phyloP scores from a whole-genome alignment of 2,797 vertebrate genomes.

The Xiphorhynchus erythropygius region DNA sequence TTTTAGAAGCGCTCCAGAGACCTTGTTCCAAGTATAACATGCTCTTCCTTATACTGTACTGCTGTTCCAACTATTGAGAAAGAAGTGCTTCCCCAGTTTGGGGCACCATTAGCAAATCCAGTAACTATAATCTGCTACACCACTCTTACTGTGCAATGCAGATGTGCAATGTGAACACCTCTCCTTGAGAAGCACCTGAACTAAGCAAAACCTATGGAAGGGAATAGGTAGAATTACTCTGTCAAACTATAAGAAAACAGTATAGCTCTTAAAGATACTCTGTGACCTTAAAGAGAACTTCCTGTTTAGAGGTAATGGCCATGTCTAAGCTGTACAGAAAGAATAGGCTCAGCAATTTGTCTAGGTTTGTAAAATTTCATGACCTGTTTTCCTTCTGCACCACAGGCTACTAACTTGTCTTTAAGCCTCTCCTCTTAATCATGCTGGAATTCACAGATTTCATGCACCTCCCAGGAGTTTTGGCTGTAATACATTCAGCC shows the following conservation, averaged over 20 bases:
- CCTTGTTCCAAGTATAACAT: rapidly evolving
- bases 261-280: not conserved
- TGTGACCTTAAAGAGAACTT: not conserved
- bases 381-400: not conserved
- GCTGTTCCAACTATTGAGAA: not conserved
- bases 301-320: not conserved
- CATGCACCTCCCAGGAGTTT: not conserved
- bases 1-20: not conserved
- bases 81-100: not conserved
- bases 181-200: not conserved
- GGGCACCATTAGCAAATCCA: not conserved
- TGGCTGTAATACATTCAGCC: not conserved
- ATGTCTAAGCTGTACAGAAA: not conserved
- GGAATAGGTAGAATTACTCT: not conserved
- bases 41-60: not conserved
- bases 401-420: not conserved
- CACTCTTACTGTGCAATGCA: rapidly evolving
- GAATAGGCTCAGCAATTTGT: not conserved
- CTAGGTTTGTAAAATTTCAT: not conserved
- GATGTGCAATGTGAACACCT: not conserved
- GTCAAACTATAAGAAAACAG: not conserved
- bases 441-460: not conserved
- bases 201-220: rapidly evolving
- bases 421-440: not conserved
- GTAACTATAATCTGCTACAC: not conserved